These are phyloP conservation scores for Nymphalis polychloros DNA, from an alignment of 2,888 invertebrate species.

Conservation along the genomic window DNA sequence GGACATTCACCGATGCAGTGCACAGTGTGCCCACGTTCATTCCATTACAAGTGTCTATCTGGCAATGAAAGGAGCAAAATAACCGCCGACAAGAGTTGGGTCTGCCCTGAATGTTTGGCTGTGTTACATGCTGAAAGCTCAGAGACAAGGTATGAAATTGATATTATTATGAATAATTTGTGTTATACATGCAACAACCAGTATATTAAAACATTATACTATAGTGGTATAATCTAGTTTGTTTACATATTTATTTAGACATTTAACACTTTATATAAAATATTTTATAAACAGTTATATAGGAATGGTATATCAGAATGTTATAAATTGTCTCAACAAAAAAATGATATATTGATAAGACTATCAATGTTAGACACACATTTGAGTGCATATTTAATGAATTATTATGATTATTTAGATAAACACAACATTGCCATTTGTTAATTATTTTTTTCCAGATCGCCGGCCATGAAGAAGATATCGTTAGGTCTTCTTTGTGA, in stretches of 20 bases:
- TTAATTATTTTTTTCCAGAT: conserved; percentile 64
- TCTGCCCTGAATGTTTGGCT: conserved; percentile 92
- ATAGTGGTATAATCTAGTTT: too few species aligned
- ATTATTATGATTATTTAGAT: too few species aligned
- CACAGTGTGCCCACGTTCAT: conserved; percentile 92
- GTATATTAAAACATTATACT: too few species aligned
- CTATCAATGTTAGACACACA: too few species aligned
- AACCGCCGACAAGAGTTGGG: conserved; percentile 81
- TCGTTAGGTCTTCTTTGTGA: conserved; percentile 88
- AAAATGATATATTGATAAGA: too few species aligned
- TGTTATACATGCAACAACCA: too few species aligned
- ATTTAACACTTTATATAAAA: too few species aligned
- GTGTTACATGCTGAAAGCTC: conserved; percentile 87
- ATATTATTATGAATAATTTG: not conserved
- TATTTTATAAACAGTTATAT: not conserved
- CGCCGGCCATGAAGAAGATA: conserved; percentile 87
- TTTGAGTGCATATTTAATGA: too few species aligned
- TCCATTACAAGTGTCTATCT: conserved; percentile 89
- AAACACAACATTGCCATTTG: conserved; percentile 1
- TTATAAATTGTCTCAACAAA: too few species aligned
- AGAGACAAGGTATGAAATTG: conserved; percentile 81
- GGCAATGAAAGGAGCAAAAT: conserved; percentile 74
- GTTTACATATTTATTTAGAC: too few species aligned
- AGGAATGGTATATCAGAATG: too few species aligned
- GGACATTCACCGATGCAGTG: conserved; percentile 81